Evolutionary conservation across 1,140 invertebrate species (phyloP).

Genomic region (Penaeus chinensis): DNA sequence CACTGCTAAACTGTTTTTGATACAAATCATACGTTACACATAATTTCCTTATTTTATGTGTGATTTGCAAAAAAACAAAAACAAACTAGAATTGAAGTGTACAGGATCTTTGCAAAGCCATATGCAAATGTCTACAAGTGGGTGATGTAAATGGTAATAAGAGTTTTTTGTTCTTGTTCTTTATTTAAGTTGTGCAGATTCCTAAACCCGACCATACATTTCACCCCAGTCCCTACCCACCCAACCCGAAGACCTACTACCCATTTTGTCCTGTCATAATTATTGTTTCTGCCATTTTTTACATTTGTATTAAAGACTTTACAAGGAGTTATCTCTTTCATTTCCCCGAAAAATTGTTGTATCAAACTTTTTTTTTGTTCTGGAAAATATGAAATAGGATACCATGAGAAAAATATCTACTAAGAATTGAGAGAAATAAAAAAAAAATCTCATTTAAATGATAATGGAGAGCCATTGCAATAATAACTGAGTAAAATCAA

Average conservation of each 20-base stretch:
- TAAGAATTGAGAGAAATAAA: too few species aligned
- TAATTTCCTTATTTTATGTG: constrained; percentile 35
- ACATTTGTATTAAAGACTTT: constrained; percentile 64
- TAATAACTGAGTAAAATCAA: too few species aligned
- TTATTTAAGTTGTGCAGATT: constrained; percentile 49
- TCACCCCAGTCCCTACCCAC: constrained; percentile 1
- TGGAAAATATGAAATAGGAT: too few species aligned
- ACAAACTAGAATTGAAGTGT: constrained; percentile 32
- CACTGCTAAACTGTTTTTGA: constrained; percentile 44
- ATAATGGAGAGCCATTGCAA: too few species aligned
- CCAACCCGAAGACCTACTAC: constrained; percentile 31
- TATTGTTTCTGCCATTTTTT: constrained; percentile 64
- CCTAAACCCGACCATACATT: constrained; percentile 32
- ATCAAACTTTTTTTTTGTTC: background rate
- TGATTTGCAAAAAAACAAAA: background rate
- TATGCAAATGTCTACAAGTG: constrained; percentile 59
- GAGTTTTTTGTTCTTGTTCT: constrained; percentile 48
- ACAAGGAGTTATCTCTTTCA: constrained; percentile 42
- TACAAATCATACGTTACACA: constrained; percentile 32
- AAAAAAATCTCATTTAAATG: too few species aligned
- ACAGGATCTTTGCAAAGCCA: constrained; percentile 51
- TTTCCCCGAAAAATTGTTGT: background rate
- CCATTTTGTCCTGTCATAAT: constrained; percentile 56
- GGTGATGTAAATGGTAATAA: constrained; percentile 34
- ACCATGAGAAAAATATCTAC: too few species aligned